A percentile compares a stretch with the other conserved stretches of the same genome.
Evolutionary conservation across 2,113 vertebrate genomes (phyloP).

Genomic region (Phocoena phocoena): DNA sequence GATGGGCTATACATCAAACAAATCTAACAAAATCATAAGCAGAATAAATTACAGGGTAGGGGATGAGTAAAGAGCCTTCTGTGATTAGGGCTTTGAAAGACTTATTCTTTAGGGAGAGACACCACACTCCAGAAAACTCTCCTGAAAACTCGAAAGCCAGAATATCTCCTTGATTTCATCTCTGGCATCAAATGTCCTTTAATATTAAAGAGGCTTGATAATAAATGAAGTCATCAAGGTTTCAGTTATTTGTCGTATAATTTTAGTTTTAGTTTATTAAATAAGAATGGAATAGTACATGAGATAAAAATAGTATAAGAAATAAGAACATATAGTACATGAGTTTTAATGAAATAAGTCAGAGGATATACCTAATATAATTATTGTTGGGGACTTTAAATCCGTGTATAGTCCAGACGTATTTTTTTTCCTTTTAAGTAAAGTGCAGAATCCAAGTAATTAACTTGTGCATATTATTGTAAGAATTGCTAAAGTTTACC

Average conservation of each 20-base stretch:
- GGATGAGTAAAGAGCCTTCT: not conserved
- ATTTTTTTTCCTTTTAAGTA: constrained; percentile 34
- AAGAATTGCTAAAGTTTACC: not conserved
- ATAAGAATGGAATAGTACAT: not conserved
- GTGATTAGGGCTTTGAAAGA: not conserved
- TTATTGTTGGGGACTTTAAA: not conserved
- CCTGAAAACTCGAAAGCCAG: not conserved
- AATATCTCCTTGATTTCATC: not conserved
- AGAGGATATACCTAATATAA: not conserved
- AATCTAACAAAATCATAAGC: not conserved
- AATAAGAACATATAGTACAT: not conserved
- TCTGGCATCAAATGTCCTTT: not conserved
- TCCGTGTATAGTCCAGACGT: not conserved
- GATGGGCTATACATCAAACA: not conserved
- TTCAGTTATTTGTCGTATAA: not conserved
- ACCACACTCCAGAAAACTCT: not conserved
- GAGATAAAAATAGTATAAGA: no score
- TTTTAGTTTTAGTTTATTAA: constrained; percentile 37
- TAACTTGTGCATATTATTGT: not conserved
- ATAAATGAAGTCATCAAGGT: not conserved
- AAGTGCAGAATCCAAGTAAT: not conserved
- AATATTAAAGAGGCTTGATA: not conserved
- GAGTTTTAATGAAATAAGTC: constrained; percentile 43
- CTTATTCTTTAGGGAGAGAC: not conserved
- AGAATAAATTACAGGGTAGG: constrained; percentile 4